Evolutionary conservation across 1,140 invertebrate genomes (phyloP), one percentile per base, ranked within the genome.

Genomic region (Neodiprion pinetum): DNA sequence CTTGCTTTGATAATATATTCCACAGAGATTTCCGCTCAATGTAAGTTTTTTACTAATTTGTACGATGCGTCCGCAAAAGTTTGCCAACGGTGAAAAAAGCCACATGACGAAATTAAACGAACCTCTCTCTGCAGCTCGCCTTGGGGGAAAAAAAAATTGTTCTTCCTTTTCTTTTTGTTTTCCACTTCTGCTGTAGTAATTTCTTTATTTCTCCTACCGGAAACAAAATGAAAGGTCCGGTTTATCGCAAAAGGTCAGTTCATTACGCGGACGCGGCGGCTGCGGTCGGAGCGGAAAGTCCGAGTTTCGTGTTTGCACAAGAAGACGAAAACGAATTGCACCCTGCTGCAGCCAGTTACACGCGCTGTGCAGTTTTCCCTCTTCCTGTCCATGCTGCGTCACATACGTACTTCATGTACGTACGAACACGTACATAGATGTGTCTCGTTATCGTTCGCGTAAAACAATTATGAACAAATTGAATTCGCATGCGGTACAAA

Each of bases 301-400:
- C 53, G 11, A 8, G 53, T 61, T 17, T 61, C 5, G 11, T 61
- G 4, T 61, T 61, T 61, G 53, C 53, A 61, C 53, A 61, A 61
- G 53, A 61, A 61, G 53, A 61, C 53, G 53, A 61, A 61, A 61
- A 61, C 53, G 53, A 61, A 61, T 61, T 61, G 53, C 53, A 40
- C 5, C 28, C 28, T 40, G 28, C 28, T 40, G 28, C 28, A 40
- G 28, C 28, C 28, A 40, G 28, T 40, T 17, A 12, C 53, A 61
- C 8, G 53, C 53, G 8, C 11, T 61, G 5, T 17, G 11, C n/a
- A 14, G 53, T 61, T 12, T 61, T 61, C n/a, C 53, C n/a, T 61
- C 5, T 61, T 14, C 11, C 53, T 61, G 53, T 61, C n/a, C 11
- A 12, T 61, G 53, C n/a, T 61, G n/a, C 8, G 11, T 17, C 0